phyloP scores from a whole-genome alignment of 2,888 invertebrate species.

The Osmoderma eremita region DNA sequence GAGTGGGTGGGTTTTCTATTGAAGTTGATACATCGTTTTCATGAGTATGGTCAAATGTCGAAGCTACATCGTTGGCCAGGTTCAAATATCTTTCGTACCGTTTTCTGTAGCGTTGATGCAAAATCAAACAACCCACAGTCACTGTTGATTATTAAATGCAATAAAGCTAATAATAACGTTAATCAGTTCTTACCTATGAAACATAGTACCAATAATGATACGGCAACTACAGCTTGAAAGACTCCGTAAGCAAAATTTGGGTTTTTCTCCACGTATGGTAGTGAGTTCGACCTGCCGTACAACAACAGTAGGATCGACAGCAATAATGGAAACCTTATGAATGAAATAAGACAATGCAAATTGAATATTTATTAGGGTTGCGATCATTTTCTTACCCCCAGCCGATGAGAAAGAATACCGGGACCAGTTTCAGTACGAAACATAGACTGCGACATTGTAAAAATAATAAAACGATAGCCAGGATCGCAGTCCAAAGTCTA shows the following conservation, averaged over 20 bases:
- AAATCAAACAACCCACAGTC: conserved; percentile 81
- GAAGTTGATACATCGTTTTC: conserved; percentile 36
- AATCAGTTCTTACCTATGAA: conserved; percentile 79
- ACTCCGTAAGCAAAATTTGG: conserved; percentile 83
- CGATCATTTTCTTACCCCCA: conserved; percentile 66
- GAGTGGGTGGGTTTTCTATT: conserved; percentile 4
- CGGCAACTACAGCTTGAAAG: conserved; percentile 80
- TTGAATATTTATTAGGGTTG: no score
- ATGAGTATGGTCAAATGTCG: conserved; percentile 51
- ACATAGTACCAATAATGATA: conserved; percentile 80
- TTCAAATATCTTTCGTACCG: conserved; percentile 75
- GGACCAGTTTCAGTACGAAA: conserved; percentile 81
- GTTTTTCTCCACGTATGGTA: conserved; percentile 71
- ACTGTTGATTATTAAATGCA: conserved; percentile 65
- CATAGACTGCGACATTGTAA: conserved; percentile 85
- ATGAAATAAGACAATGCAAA: background rate
- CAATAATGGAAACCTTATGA: conserved; percentile 72
- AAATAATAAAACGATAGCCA: conserved; percentile 84
- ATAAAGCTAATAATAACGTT: no score
- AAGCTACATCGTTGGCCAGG: conserved; percentile 69
- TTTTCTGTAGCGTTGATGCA: conserved; percentile 83
- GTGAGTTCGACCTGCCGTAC: conserved; percentile 63
- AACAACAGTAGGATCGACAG: conserved; percentile 74
- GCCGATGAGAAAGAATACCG: conserved; percentile 70
- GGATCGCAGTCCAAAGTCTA: conserved; percentile 84